phyloP scores from a whole-genome alignment of 35 echinoderm and acorn worm genomes.

The Heliocidaris tuberculata region DNA sequence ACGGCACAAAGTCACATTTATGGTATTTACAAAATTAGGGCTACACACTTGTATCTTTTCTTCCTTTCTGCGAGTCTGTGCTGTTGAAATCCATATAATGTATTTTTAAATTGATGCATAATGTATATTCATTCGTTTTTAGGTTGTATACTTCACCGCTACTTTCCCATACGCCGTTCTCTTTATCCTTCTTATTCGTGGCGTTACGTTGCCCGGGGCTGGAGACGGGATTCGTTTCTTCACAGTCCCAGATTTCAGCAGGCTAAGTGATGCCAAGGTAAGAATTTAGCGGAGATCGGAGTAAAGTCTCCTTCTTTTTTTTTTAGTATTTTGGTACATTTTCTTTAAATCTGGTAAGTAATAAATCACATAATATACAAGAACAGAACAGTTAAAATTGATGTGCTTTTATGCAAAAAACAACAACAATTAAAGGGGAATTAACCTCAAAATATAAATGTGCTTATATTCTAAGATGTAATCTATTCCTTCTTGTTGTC shows the following conservation, averaged over 20 bases:
- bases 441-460: too few relatives aligned
- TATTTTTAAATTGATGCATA: background rate
- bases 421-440: too few relatives aligned
- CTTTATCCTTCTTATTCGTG: conserved; percentile 79
- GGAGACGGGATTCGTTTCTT: conserved; percentile 63
- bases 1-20: too few relatives aligned
- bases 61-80: background rate
- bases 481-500: too few relatives aligned
- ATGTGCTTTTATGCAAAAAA: too few relatives aligned
- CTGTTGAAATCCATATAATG: background rate
- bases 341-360: background rate
- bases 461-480: too few relatives aligned
- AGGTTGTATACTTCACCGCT: conserved; percentile 92
- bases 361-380: too few relatives aligned
- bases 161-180: conserved; percentile 89
- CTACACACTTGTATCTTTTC: too few relatives aligned
- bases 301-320: background rate
- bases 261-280: conserved; percentile 41
- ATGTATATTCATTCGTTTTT: background rate
- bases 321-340: background rate
- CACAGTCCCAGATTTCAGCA: conserved; percentile 51
- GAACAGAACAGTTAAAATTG: too few relatives aligned
- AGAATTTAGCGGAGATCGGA: background rate
- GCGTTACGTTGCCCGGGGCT: conserved; percentile 73
- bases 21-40: too few relatives aligned